phyloP scores from a whole-genome alignment of 2,113 vertebrate genomes.

The Serilophus lunatus region DNA sequence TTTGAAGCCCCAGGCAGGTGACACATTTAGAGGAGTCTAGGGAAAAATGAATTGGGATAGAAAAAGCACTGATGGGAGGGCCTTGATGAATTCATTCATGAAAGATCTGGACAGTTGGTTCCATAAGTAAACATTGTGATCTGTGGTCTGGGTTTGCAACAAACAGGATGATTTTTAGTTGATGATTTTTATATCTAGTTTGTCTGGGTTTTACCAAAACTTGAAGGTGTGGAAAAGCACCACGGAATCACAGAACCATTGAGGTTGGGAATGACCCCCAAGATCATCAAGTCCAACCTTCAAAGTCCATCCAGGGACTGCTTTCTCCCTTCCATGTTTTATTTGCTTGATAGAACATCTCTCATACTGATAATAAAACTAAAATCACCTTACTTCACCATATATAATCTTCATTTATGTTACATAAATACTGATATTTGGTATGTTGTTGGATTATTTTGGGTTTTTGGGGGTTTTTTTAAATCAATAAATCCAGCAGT shows the following conservation, averaged over 20 bases:
- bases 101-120: neutral
- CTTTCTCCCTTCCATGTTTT: fast-evolving
- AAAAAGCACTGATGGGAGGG: neutral
- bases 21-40: neutral
- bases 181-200: neutral
- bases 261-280: neutral
- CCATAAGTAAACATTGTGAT: fast-evolving
- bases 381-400: neutral
- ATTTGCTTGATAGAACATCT: neutral
- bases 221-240: neutral
- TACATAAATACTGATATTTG: neutral
- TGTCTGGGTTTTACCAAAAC: neutral
- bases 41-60: neutral
- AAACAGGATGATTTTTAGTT: neutral
- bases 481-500: neutral
- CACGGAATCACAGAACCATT: fast-evolving
- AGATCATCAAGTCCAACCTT: neutral
- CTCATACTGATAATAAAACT: neutral
- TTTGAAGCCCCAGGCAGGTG: neutral
- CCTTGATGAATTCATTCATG: neutral
- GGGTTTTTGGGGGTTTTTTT: no score
- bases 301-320: neutral
- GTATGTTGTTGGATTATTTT: neutral
- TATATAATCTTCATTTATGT: neutral
- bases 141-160: neutral